Percentiles rank a stretch among this genome's conserved stretches.
Conservation (phyloP, 2,797 vertebrate genomes). For the Platyrinchus mystaceus region DNA sequence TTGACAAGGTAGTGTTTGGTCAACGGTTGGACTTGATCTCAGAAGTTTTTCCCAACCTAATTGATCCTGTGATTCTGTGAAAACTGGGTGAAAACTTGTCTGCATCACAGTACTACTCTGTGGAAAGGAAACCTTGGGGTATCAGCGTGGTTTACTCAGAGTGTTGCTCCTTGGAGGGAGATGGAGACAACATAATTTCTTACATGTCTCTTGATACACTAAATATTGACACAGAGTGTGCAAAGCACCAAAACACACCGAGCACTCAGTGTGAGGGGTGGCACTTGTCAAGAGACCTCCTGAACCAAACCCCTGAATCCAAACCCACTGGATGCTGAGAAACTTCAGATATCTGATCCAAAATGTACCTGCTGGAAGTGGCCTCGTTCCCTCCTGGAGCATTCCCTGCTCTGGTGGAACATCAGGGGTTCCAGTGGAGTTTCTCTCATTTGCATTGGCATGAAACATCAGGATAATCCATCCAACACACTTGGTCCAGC, state of each 20-base stretch:
- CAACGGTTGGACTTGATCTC: neutral
- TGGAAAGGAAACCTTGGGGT: neutral
- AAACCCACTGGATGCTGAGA: neutral
- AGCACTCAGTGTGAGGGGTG: neutral
- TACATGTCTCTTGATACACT: neutral
- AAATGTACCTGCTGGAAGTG: neutral
- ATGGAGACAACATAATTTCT: neutral
- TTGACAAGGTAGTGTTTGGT: accelerated
- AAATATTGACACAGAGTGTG: neutral
- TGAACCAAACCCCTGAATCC: neutral
- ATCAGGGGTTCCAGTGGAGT: neutral
- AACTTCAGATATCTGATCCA: neutral
- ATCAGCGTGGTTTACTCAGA: neutral
- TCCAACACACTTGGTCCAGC: neutral
- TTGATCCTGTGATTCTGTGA: neutral
- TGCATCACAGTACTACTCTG: neutral
- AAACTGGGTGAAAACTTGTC: neutral
- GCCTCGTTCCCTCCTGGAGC: neutral
- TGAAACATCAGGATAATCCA: neutral
- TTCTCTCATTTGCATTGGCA: constrained; percentile 6
- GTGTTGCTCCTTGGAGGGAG: neutral
- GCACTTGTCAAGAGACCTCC: neutral
- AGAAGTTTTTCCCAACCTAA: neutral
- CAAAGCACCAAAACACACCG: neutral
- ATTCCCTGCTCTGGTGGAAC: neutral